Percentiles rank a stretch among this genome's conserved stretches.
phyloP scores from a whole-genome alignment of 2,797 vertebrate species.

The Channallabes apus region DNA sequence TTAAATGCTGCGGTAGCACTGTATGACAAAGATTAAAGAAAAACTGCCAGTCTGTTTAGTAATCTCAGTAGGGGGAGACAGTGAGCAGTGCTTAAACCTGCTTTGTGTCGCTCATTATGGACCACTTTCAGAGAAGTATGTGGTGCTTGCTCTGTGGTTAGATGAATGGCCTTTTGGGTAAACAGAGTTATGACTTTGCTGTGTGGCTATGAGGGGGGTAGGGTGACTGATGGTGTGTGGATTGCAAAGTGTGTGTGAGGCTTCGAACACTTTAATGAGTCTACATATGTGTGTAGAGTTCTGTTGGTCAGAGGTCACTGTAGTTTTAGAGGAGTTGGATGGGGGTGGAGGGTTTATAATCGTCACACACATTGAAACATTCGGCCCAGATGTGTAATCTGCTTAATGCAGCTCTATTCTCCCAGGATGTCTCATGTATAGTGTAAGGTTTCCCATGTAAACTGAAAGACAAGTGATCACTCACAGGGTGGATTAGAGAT shows the following conservation, averaged over 20 bases:
- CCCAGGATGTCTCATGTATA: not conserved
- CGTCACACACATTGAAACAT: constrained; percentile 2
- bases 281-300: constrained; percentile 20
- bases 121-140: constrained; percentile 22
- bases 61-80: constrained; percentile 50
- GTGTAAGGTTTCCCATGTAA: not conserved
- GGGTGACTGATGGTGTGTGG: not conserved
- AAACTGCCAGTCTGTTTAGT: not conserved
- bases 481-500: not conserved
- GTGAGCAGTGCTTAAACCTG: constrained; percentile 18
- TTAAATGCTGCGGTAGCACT: not conserved
- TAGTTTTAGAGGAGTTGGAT: not conserved
- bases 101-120: constrained; percentile 4
- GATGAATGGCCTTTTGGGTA: constrained; percentile 18
- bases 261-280: constrained; percentile 11
- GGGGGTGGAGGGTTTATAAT: not conserved
- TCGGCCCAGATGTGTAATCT: constrained; percentile 21
- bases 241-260: constrained; percentile 21
- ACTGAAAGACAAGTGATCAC: not conserved
- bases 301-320: constrained; percentile 22
- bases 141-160: constrained; percentile 8
- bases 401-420: not conserved
- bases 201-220: constrained; percentile 11
- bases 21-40: not conserved
- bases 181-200: constrained; percentile 3